phyloP scores from a whole-genome alignment of 1,140 invertebrate genomes.

The Eufriesea mexicana region DNA sequence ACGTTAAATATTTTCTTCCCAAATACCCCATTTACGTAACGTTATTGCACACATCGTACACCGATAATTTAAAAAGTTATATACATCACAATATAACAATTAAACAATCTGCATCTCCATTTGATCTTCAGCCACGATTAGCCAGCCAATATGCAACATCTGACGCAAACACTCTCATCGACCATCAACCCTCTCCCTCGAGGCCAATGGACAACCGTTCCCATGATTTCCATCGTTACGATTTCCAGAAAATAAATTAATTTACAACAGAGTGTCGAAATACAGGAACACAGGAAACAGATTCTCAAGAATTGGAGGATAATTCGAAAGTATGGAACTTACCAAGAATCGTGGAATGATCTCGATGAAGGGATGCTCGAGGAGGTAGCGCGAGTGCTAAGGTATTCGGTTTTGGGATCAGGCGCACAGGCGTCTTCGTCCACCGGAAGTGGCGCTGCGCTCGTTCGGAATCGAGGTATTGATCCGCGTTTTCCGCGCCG shows the following conservation, averaged over 20 bases:
- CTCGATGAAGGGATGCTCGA: constrained; percentile 32
- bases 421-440: constrained; percentile 52
- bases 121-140: not conserved
- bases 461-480: constrained; percentile 71
- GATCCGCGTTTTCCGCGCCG: constrained; percentile 64
- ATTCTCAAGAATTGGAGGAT: no score
- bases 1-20: no score
- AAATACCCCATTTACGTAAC: no score
- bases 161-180: not conserved
- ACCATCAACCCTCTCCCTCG: not conserved
- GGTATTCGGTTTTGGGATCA: constrained; percentile 4
- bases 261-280: no score
- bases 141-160: no score
- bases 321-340: no score
- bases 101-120: not conserved
- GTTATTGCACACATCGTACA: not conserved
- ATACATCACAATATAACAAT: not conserved
- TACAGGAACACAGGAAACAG: no score
- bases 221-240: not conserved
- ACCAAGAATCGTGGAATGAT: not conserved
- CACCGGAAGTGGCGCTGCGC: constrained; percentile 64
- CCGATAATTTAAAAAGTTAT: not conserved
- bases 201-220: not conserved
- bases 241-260: no score
- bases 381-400: constrained; percentile 6